Evolutionary conservation across 1,140 invertebrate genomes (phyloP), one percentile per base, ranked within the genome.

Genomic region (Zaprionus taronus): DNA sequence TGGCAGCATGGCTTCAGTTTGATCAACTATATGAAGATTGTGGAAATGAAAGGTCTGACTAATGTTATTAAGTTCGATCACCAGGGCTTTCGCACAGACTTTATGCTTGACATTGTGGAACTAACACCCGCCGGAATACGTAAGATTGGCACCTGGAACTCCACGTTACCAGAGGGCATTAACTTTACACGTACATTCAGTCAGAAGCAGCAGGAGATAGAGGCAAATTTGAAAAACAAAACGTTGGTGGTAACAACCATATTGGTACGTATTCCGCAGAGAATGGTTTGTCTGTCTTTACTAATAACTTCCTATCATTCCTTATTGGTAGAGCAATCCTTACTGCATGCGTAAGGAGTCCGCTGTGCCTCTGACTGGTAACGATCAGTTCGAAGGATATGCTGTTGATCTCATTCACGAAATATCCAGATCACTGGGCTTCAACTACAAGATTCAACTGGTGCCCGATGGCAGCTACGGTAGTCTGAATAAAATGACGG

Each of bases 1-100:
- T 99, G 98, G 98, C 96, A 96, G 6, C 97, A 98, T 91, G 98
- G 98, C 61, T 97, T 98, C 92, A 98, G 97, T 78, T 94, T 99
- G 26, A 97, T 99, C 68, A 99, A 99, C 94, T 99, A 99, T 91
- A 99, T 99, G 97, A 98, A 98, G 95, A 97, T 98, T 83, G 98
- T 98, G 11, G 97, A 98, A 93, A 97, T 98, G 94, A 95, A 96
- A 78, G 98, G 98, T 2, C 93, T 99, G 76, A 99, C 98, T 1
- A 98, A 98, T 41, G 95, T 97, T 15, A 98, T 99, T 75, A 97
- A 98, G 93, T 99, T 99, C 92, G 97, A 99, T 93, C 96, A 98
- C 91, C 96, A 98, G 94, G 98, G 98, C 36, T 98, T 98, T 92
- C 94, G 98, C 68, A 97, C 97, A 2, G 97, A 99, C 93, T 98